phyloP scores from a whole-genome alignment of 2,113 vertebrate genomes.

The Elaphurus davidianus region DNA sequence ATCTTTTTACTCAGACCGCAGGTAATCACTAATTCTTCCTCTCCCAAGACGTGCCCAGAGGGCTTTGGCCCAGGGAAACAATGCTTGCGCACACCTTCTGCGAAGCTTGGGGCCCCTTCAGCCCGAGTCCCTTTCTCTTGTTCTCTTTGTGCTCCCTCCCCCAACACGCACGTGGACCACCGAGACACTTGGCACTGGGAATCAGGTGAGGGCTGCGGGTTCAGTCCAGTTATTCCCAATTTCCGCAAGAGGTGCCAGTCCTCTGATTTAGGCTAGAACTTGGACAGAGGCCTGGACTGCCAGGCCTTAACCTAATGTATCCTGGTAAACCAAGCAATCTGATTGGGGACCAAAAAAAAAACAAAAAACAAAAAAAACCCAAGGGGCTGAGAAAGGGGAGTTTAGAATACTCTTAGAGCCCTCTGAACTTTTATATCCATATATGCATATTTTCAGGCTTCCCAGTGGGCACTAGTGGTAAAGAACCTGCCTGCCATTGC shows the following conservation, averaged over 20 bases:
- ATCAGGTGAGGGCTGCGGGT: background rate
- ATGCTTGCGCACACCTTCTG: background rate
- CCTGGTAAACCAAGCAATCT: background rate
- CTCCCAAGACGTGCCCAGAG: background rate
- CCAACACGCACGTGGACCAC: fast-evolving
- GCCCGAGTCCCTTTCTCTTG: background rate
- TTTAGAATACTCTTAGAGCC: background rate
- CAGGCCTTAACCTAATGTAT: background rate
- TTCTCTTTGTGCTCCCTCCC: background rate
- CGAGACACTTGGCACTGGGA: background rate
- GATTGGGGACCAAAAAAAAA: background rate
- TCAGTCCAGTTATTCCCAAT: background rate
- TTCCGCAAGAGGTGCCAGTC: background rate
- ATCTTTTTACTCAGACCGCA: background rate
- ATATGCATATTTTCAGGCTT: background rate
- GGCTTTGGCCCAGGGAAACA: background rate
- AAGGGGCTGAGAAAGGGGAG: background rate
- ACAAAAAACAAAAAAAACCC: background rate
- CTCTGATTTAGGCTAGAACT: background rate
- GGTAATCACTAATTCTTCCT: background rate
- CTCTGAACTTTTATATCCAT: background rate
- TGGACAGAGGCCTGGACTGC: background rate
- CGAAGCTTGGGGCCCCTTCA: background rate
- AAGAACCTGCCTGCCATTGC: background rate
- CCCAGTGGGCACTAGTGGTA: background rate